Evolutionary conservation across 2,113 vertebrate genomes (phyloP), one percentile per base, ranked within the genome.

Genomic region (Myanophis thanlyinensis): DNA sequence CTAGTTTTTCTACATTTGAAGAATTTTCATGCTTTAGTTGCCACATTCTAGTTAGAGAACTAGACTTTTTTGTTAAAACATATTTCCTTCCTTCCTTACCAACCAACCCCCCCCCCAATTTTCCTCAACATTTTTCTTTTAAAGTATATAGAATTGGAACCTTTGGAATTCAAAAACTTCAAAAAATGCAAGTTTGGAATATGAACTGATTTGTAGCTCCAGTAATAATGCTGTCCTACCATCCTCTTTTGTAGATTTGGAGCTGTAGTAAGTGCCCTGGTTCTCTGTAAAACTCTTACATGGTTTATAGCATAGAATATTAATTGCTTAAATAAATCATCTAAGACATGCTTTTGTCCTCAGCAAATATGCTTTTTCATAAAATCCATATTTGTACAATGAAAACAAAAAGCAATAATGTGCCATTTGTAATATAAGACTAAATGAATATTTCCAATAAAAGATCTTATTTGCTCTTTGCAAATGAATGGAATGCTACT

Each of bases 401-500:
- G 12, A 1, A 92, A 94, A 93, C 53, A 93, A 85, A 62, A 85
- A 93, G 15, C 0, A 93, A 86, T 95, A 93, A 95, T 88, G 92
- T 30, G 80, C 0, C 87, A 90, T 93, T 48, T 92, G 80, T 89
- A 52, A 95, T 54, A 56, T 27, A 53, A 48, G 6, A 49, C 62
- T 89, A 85, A 92, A 86, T 85, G n/a, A 80, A 91, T 40, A 12
- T 3, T 94, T 95, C 23, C 88, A 91, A 54, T 92, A 80, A 94
- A 95, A 90, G 48, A 15, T 27, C 62, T 87, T 93, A 95, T 95
- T 96, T 95, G 18, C 89, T 94, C 53, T 49, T 0, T 0, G 10
- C 92, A 52, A 93, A 48, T 94, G 91, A 95, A 91, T 87, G 62
- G 44, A 46, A 11, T 22, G 56, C 13, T 85, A 89, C 35, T 95